Conservation (phyloP, 1,140 invertebrate species). For the Andrena cerasifolii region DNA sequence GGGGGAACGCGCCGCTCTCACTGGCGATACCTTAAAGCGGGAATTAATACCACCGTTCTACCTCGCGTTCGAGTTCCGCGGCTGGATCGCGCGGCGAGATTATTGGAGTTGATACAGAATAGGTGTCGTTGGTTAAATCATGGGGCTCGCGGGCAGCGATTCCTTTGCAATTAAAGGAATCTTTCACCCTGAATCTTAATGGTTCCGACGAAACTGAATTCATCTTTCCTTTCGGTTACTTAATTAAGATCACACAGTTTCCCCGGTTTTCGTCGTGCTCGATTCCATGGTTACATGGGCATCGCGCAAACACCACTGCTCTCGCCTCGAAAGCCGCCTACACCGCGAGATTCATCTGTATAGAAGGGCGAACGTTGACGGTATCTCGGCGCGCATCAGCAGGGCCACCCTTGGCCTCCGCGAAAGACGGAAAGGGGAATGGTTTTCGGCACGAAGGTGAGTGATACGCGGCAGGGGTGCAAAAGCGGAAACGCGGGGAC, state of each 20-base stretch:
- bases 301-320: no score
- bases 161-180: not conserved
- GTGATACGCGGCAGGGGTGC: conserved; percentile 19
- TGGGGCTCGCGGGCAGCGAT: not conserved
- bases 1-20: not conserved
- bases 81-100: not conserved
- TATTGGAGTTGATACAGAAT: conserved; percentile 17
- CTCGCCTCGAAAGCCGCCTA: not conserved
- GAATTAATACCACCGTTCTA: not conserved
- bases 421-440: conserved; percentile 31
- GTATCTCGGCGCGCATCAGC: conserved; percentile 41
- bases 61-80: not conserved
- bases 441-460: conserved; percentile 18
- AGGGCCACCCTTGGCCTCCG: conserved; percentile 28
- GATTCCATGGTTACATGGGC: not conserved
- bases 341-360: not conserved
- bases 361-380: conserved; percentile 1
- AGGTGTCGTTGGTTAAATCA: not conserved
- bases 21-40: not conserved
- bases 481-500: conserved; percentile 61
- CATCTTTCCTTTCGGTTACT: not conserved
- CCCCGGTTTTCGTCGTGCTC: not conserved
- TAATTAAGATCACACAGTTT: conserved; percentile 10
- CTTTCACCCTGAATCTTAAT: not conserved
- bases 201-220: not conserved